Evolutionary conservation across 2,888 invertebrate genomes (phyloP).

Genomic region (Sphecodes monilicornis): DNA sequence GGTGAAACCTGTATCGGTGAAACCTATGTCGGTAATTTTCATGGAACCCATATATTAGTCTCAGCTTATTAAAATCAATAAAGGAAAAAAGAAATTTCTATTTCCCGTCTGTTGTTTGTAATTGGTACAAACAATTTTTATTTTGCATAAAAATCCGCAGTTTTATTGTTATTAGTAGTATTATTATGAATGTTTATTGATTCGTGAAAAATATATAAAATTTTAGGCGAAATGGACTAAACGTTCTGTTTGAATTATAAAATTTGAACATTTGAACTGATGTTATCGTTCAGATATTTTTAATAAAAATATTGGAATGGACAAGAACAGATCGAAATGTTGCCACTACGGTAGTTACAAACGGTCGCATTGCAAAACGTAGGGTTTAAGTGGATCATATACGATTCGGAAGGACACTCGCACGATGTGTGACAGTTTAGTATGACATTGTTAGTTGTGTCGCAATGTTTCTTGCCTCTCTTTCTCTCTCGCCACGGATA

Average conservation of each 20-base stretch:
- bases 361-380: conserved; percentile 29
- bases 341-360: conserved; percentile 17
- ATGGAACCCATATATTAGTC: too few species aligned
- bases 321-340: conserved; percentile 9
- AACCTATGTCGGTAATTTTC: too few species aligned
- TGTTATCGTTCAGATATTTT: background rate
- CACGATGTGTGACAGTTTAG: conserved; percentile 72
- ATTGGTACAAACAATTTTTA: too few species aligned
- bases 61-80: too few species aligned
- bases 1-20: too few species aligned
- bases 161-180: too few species aligned
- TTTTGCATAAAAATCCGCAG: too few species aligned
- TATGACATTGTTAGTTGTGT: conserved; percentile 85
- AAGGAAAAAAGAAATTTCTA: too few species aligned
- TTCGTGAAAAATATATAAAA: background rate
- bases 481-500: conserved; percentile 80
- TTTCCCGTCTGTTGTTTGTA: too few species aligned
- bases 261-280: background rate
- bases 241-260: background rate
- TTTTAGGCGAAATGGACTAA: background rate
- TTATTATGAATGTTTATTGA: background rate
- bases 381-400: conserved; percentile 50
- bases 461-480: conserved; percentile 85
- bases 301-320: background rate
- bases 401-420: conserved; percentile 53